These are phyloP conservation scores for Pseudococcus viburni DNA, from an alignment of 2,888 invertebrate genomes.

Conservation along the genomic window DNA sequence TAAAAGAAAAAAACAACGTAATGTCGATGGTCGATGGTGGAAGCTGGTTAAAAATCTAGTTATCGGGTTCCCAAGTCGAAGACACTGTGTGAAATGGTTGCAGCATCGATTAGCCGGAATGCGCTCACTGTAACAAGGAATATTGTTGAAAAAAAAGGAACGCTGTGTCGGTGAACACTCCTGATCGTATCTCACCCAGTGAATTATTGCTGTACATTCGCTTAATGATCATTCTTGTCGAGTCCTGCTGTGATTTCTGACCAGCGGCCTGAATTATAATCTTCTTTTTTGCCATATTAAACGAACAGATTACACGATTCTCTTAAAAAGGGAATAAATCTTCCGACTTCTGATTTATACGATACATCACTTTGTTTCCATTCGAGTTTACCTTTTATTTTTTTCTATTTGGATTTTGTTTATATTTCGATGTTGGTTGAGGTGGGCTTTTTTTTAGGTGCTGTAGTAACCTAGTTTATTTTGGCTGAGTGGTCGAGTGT, in stretches of 20 bases:
- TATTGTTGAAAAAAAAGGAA: constrained; percentile 56
- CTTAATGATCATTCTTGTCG: constrained; percentile 67
- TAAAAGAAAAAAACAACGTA: constrained; percentile 16
- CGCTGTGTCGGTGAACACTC: constrained; percentile 66
- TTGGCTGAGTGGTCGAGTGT: neutral
- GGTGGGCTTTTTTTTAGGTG: neutral
- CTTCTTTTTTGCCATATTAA: constrained; percentile 66
- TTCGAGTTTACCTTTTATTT: constrained; percentile 54
- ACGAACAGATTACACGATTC: constrained; percentile 66
- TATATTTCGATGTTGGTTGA: constrained; percentile 31
- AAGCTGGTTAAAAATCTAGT: constrained; percentile 60
- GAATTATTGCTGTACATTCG: constrained; percentile 65
- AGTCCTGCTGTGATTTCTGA: constrained; percentile 67
- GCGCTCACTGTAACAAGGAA: constrained; percentile 64
- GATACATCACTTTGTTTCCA: constrained; percentile 65
- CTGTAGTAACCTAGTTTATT: constrained; percentile 14
- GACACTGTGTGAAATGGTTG: constrained; percentile 65
- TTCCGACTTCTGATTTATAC: constrained; percentile 65
- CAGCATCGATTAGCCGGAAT: constrained; percentile 66
- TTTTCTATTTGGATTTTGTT: constrained; percentile 30
- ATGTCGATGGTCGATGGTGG: constrained; percentile 24
- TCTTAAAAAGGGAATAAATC: constrained; percentile 65
- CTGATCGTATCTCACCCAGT: constrained; percentile 65
- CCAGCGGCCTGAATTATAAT: constrained; percentile 66
- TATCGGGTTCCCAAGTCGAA: constrained; percentile 48